A percentile compares a stretch with the other conserved stretches of the same genome.
Evolutionary conservation across 2,888 invertebrate species (phyloP).

Genomic region (Cephus pygmeus): DNA sequence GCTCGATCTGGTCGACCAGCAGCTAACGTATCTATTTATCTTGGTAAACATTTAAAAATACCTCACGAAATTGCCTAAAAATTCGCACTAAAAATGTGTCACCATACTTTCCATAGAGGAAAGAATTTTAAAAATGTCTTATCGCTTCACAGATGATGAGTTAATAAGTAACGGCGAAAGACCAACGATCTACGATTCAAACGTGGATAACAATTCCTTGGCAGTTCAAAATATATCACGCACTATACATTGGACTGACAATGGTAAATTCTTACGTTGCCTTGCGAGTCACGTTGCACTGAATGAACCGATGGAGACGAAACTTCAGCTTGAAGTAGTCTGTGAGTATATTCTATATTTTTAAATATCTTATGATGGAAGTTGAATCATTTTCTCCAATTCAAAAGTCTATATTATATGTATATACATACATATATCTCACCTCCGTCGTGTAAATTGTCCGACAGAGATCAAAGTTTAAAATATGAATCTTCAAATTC

Average conservation of each 20-base stretch:
- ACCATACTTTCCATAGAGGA: neutral
- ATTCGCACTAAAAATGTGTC: neutral
- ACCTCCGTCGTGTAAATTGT: no score
- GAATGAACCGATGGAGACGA: conserved; percentile 59
- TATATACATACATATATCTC: neutral
- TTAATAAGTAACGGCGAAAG: conserved; percentile 72
- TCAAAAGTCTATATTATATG: neutral
- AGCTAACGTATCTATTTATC: conserved; percentile 80
- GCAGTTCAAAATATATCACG: conserved; percentile 76
- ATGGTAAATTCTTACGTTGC: conserved; percentile 75
- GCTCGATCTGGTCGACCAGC: conserved; percentile 79
- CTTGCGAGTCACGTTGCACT: conserved; percentile 76
- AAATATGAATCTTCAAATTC: conserved; percentile 24
- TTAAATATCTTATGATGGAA: neutral
- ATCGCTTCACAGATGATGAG: conserved; percentile 69
- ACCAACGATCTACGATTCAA: conserved; percentile 69
- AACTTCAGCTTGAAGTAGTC: conserved; percentile 69
- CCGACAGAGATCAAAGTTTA: neutral
- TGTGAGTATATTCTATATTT: conserved; percentile 67
- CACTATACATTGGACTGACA: conserved; percentile 73
- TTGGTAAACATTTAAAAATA: conserved; percentile 67
- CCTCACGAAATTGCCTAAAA: neutral
- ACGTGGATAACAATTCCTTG: conserved; percentile 71
- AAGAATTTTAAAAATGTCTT: neutral
- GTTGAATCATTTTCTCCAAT: neutral